Evolutionary conservation across 2,888 invertebrate genomes (phyloP).

Genomic region (Zygothrica quintamaculata): DNA sequence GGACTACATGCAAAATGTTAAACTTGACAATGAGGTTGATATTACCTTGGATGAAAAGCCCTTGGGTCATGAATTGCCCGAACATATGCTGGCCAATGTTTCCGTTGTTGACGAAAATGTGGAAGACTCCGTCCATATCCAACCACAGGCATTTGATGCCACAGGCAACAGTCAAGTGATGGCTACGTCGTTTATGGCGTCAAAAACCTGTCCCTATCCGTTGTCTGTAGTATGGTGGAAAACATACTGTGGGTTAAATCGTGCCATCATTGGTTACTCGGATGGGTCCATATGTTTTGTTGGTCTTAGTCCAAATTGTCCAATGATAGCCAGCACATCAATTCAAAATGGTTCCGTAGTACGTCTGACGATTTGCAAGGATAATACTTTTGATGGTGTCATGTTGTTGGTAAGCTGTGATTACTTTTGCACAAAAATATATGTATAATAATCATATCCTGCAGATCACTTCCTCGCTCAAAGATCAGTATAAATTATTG

Average conservation of each 20-base stretch:
- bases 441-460: neutral
- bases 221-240: slow-evolving; percentile 91
- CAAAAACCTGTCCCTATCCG: slow-evolving; percentile 85
- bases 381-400: slow-evolving; percentile 87
- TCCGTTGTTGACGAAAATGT: slow-evolving; percentile 6
- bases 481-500: slow-evolving; percentile 92
- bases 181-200: slow-evolving; percentile 83
- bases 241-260: slow-evolving; percentile 88
- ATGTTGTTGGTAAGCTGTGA: slow-evolving; percentile 85
- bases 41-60: slow-evolving; percentile 58
- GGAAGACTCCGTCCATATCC: slow-evolving; percentile 34
- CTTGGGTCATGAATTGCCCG: slow-evolving; percentile 80
- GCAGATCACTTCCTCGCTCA: slow-evolving; percentile 90
- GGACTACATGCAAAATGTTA: slow-evolving; percentile 39
- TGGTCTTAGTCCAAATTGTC: slow-evolving; percentile 84
- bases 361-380: slow-evolving; percentile 87
- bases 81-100: slow-evolving; percentile 73
- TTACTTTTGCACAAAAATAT: neutral
- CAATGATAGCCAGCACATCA: slow-evolving; percentile 84
- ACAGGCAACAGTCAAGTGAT: slow-evolving; percentile 81
- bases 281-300: slow-evolving; percentile 86
- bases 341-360: slow-evolving; percentile 84
- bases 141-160: slow-evolving; percentile 49
- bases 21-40: slow-evolving; percentile 37
- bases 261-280: slow-evolving; percentile 89